phyloP scores from a whole-genome alignment of 2,797 vertebrate genomes.

The Phyllotis vaccarum region DNA sequence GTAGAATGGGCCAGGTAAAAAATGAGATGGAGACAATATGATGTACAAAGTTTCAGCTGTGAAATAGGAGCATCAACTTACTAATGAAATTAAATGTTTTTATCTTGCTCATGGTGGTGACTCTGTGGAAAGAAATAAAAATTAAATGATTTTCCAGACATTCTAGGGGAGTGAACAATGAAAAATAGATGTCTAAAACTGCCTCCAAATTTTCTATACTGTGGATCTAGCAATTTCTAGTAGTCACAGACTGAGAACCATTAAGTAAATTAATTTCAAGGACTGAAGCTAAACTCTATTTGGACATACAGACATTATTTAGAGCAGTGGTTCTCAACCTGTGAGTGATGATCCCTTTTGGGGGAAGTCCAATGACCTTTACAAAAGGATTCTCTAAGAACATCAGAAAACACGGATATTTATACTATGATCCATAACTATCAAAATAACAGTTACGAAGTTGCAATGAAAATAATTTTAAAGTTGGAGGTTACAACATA shows the following conservation, averaged over 20 bases:
- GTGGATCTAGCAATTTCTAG: neutral
- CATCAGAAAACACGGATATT: neutral
- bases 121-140: neutral
- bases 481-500: neutral
- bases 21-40: neutral
- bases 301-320: neutral
- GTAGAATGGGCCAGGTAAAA: neutral
- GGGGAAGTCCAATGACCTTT: neutral
- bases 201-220: neutral
- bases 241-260: neutral
- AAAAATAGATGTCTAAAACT: neutral
- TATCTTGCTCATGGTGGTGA: neutral
- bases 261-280: neutral
- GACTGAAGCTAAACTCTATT: neutral
- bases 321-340: neutral
- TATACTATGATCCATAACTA: neutral
- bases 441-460: neutral
- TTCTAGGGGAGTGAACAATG: neutral
- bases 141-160: neutral
- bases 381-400: neutral
- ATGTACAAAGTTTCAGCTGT: neutral
- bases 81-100: neutral
- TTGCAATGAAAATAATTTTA: neutral
- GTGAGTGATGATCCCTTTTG: neutral
- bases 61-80: neutral